Evolutionary conservation across 2,888 invertebrate species (phyloP).

Genomic region (Pammene fasciana): DNA sequence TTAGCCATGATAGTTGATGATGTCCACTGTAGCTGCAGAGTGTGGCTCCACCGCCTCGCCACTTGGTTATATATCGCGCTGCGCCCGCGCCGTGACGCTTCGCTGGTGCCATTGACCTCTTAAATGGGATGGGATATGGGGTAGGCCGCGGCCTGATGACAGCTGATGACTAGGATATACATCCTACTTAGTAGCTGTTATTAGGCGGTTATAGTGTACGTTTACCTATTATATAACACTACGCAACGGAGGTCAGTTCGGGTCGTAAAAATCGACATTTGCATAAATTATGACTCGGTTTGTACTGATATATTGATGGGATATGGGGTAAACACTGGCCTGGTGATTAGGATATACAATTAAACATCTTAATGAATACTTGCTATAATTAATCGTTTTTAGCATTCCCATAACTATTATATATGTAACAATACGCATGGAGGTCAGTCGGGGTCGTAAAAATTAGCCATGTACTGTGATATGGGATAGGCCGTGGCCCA

Average conservation of each 20-base stretch:
- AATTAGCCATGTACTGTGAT: no score
- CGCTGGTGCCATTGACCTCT: conserved; percentile 68
- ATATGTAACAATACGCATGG: no score
- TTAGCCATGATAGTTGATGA: conserved; percentile 45
- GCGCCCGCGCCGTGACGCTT: conserved; percentile 74
- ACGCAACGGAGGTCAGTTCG: not conserved
- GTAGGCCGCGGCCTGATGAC: not conserved
- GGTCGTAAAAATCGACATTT: no score
- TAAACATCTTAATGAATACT: no score
- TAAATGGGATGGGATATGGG: conserved; percentile 29
- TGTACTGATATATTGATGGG: no score
- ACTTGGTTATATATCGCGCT: conserved; percentile 66
- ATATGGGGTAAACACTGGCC: no score
- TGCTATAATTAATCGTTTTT: no score
- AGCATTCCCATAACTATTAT: no score
- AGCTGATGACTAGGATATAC: not conserved
- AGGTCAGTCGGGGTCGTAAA: no score
- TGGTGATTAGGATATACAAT: no score
- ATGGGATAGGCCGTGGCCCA: no score
- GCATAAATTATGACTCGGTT: no score
- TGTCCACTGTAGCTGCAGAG: conserved; percentile 28
- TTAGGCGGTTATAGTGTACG: not conserved
- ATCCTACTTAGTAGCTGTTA: not conserved
- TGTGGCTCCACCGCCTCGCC: conserved; percentile 40
- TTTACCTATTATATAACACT: not conserved